These are phyloP conservation scores for Ptyas mucosa DNA, from an alignment of 2,113 vertebrate species.

Conservation along the genomic window DNA sequence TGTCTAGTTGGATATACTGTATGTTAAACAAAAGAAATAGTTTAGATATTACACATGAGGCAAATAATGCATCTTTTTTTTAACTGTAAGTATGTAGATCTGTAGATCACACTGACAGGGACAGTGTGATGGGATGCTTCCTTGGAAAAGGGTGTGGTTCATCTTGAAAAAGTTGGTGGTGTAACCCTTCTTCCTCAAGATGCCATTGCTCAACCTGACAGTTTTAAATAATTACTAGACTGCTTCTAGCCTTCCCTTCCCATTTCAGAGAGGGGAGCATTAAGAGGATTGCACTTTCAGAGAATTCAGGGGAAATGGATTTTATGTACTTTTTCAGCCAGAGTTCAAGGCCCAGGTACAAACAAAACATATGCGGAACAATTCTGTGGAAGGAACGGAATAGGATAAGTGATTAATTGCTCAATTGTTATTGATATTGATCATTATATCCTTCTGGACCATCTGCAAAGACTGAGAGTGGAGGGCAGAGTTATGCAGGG, in stretches of 20 bases:
- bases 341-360: neutral
- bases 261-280: neutral
- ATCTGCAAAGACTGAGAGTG: neutral
- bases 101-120: neutral
- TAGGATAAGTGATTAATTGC: neutral
- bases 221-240: neutral
- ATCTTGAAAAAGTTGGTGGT: too few species aligned
- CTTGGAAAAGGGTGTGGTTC: neutral
- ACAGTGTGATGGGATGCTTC: neutral
- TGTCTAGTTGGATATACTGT: neutral
- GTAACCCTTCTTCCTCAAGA: neutral
- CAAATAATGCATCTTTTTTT: neutral
- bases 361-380: neutral
- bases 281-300: neutral
- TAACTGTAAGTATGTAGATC: neutral
- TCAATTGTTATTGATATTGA: neutral
- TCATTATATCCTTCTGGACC: neutral
- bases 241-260: neutral
- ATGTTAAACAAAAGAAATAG: neutral
- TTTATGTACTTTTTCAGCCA: neutral
- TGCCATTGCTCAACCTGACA: neutral
- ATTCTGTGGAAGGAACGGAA: neutral
- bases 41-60: neutral
- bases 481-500: neutral
- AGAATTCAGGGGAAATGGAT: neutral